Evolutionary conservation across 1,140 invertebrate genomes (phyloP).

Genomic region (Drosophila bocki): DNA sequence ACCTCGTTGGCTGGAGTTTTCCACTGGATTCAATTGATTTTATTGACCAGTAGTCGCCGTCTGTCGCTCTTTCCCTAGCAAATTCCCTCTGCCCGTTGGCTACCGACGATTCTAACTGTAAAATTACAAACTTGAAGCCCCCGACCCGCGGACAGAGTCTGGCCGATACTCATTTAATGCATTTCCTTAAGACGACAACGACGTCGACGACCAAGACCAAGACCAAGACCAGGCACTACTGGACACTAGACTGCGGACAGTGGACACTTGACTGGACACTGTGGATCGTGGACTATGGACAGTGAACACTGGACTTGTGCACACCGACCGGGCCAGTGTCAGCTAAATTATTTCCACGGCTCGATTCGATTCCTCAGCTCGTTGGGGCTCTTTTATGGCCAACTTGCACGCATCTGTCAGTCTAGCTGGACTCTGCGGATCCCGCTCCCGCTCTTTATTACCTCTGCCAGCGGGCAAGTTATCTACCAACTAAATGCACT

Average conservation of each 20-base stretch:
- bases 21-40: slow-evolving; percentile 28
- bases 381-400: slow-evolving; percentile 75
- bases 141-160: slow-evolving; percentile 4
- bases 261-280: slow-evolving; percentile 49
- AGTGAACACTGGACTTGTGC: slow-evolving; percentile 42
- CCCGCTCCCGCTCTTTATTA: slow-evolving; percentile 38
- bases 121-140: slow-evolving; percentile 52
- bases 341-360: slow-evolving; percentile 75
- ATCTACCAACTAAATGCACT: slow-evolving; percentile 32
- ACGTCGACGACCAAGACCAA: slow-evolving; percentile 4
- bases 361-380: slow-evolving; percentile 58
- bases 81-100: slow-evolving; percentile 31
- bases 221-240: slow-evolving; percentile 33
- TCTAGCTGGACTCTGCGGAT: slow-evolving; percentile 36
- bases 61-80: slow-evolving; percentile 13
- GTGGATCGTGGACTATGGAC: slow-evolving; percentile 26
- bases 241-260: slow-evolving; percentile 51
- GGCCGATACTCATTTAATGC: slow-evolving; percentile 72
- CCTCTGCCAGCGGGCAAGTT: slow-evolving; percentile 46
- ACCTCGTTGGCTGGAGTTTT: slow-evolving; percentile 2
- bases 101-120: slow-evolving; percentile 66
- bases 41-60: slow-evolving; percentile 47
- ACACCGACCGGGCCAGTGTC: slow-evolving; percentile 46
- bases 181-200: slow-evolving; percentile 77
- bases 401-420: slow-evolving; percentile 80